Percentiles rank a stretch among this genome's conserved stretches.
phyloP scores from a whole-genome alignment of 1,140 invertebrate genomes.

The Dendrolimus punctatus region DNA sequence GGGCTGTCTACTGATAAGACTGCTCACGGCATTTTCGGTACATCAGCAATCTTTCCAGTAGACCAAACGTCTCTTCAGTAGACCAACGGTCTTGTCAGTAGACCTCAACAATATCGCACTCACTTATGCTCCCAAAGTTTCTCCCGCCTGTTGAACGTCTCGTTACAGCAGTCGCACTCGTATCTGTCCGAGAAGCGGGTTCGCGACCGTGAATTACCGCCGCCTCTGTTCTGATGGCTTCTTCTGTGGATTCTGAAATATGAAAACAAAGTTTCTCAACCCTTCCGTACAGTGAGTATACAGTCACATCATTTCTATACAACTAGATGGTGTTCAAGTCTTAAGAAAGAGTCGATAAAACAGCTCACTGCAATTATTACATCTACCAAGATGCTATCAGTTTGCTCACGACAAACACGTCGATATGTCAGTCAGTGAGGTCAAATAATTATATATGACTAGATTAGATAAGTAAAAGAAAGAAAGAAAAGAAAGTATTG shows the following conservation, averaged over 20 bases:
- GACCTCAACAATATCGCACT: conserved; percentile 15
- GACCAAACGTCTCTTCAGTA: conserved; percentile 2
- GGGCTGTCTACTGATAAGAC: neutral
- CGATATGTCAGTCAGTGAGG: too few species aligned
- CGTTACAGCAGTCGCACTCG: conserved; percentile 64
- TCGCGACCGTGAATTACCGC: conserved; percentile 30
- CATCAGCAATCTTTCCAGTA: conserved; percentile 6
- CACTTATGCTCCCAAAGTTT: conserved; percentile 64
- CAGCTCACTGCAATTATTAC: too few species aligned
- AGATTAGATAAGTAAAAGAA: too few species aligned
- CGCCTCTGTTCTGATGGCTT: conserved; percentile 44
- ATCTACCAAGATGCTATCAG: too few species aligned
- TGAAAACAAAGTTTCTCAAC: neutral
- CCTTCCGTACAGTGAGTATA: too few species aligned
- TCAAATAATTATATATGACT: too few species aligned
- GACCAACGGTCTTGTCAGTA: conserved; percentile 12
- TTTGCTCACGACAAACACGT: too few species aligned
- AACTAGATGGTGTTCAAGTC: too few species aligned
- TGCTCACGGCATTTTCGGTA: too few species aligned
- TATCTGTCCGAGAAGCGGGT: conserved; percentile 46
- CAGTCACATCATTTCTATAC: too few species aligned
- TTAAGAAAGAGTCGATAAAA: too few species aligned
- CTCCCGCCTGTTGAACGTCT: conserved; percentile 58
- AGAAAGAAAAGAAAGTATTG: too few species aligned
- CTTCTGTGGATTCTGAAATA: conserved; percentile 54